Base-by-base conservation (phyloP, 2,888 invertebrate genomes). In the Nesidiocoris tenuis region DNA sequence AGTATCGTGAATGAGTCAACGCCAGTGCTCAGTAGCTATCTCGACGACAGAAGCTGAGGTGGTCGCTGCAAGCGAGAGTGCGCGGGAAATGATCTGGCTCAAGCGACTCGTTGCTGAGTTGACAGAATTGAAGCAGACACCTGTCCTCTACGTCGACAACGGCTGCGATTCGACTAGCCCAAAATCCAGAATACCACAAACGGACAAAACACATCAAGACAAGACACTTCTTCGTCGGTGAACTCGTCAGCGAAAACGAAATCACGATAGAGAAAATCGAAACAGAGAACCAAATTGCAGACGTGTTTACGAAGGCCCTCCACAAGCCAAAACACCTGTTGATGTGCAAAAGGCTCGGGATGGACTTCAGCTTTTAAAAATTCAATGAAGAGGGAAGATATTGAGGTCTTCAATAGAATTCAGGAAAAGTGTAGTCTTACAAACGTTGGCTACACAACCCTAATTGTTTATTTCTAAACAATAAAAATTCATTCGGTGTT, bases 171-270 rank as follows among this genome's bases (percentile, higher is more conserved):
- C 79, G 79, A 77, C 75, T 82, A 21, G 79, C 81, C 3, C 79
- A 81, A 54, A 82, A 82, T 79, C 80, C 81, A 61, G 82, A 75
- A 74, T 81, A 80, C 78, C 82, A 82, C 78, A 79, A 79, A 22
- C 77, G 80, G 78, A 81, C 81, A 0, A 82, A 82, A 67, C 81
- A 82, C 70, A 81, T 81, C 74, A 18, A 75, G 0, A 79, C 80
- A 5, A 79, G 61, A 17, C 67, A 76, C 55, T 74, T 79, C 21
- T 71, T 79, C 74, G 54, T 79, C 9, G 18, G 76, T 61, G 67
- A 72, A 22, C 59, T 64, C 21, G 1, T 70, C 17, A 59, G 59
- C 21, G 57, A 70, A n/a, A 21, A 18, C 1, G 59, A 70, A 61
- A 22, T 66, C 19, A 16, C 9, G 54, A 1, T 66, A 19, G 7